A percentile compares a stretch with the other conserved stretches of the same genome.
Evolutionary conservation across 2,888 invertebrate genomes (phyloP).

Genomic region (Hyposoter didymator): DNA sequence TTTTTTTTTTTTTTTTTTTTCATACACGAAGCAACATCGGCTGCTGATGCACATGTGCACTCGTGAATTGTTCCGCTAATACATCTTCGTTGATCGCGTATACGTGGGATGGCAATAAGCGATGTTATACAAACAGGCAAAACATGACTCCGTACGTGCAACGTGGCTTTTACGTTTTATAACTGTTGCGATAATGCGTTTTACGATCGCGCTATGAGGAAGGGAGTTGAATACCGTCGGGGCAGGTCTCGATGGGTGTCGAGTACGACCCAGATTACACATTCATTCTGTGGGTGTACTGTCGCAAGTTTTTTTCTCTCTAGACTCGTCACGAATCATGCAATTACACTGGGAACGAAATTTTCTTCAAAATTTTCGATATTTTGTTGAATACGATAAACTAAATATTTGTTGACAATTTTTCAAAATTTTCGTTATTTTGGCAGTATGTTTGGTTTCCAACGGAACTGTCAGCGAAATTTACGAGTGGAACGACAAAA

Average conservation of each 20-base stretch:
- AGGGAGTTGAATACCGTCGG: slow-evolving; percentile 35
- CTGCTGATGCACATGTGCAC: slow-evolving; percentile 48
- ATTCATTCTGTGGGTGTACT: slow-evolving; percentile 31
- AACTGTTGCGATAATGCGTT: slow-evolving; percentile 70
- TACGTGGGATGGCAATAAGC: slow-evolving; percentile 48
- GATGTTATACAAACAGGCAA: slow-evolving; percentile 51
- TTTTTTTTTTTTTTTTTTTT: background rate
- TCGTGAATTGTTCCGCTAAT: slow-evolving; percentile 39
- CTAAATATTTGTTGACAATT: no score
- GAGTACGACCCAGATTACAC: slow-evolving; percentile 46
- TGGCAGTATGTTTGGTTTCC: no score
- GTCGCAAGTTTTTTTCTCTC: background rate
- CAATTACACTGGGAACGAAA: no score
- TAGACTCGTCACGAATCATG: slow-evolving; percentile 3
- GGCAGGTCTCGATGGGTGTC: slow-evolving; percentile 46
- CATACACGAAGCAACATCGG: slow-evolving; percentile 7
- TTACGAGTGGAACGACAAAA: no score
- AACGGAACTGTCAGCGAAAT: no score
- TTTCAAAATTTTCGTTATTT: no score
- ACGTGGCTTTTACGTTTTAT: slow-evolving; percentile 54
- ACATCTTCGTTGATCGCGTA: slow-evolving; percentile 41
- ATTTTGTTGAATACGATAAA: no score
- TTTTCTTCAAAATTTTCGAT: no score
- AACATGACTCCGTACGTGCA: slow-evolving; percentile 55
- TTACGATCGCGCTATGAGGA: slow-evolving; percentile 62